A percentile compares a stretch with the other conserved stretches of the same genome.
Evolutionary conservation across 2,797 vertebrate genomes (phyloP).

Genomic region (Pangasius djambal): DNA sequence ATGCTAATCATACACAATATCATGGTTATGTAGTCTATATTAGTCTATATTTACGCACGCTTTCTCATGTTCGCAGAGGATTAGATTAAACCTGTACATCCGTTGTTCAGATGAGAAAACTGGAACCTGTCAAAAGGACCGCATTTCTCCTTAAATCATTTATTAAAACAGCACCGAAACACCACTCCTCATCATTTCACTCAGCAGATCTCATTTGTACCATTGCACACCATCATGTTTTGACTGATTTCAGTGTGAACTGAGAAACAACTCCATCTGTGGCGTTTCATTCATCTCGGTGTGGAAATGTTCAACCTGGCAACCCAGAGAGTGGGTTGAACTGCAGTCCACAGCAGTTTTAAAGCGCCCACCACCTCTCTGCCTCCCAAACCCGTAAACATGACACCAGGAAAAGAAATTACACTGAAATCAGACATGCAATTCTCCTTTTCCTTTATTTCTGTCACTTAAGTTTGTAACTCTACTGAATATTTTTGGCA

Average conservation of each 20-base stretch:
- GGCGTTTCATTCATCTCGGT: rapidly evolving
- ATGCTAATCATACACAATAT: neutral
- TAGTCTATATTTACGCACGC: neutral
- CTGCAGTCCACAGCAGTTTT: slow-evolving; percentile 18
- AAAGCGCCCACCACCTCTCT: neutral
- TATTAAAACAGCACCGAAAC: neutral
- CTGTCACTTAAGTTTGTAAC: neutral
- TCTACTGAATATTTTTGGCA: neutral
- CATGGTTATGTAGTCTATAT: neutral
- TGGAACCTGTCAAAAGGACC: neutral
- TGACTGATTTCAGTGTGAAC: neutral
- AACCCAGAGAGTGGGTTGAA: slow-evolving; percentile 17
- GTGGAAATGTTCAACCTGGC: slow-evolving; percentile 3
- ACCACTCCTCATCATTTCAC: neutral
- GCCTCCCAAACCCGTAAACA: neutral
- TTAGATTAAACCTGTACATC: neutral
- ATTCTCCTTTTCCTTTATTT: neutral
- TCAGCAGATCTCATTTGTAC: neutral
- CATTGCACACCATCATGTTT: too few relatives aligned
- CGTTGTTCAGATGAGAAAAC: neutral
- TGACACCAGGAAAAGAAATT: neutral
- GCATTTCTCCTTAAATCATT: neutral
- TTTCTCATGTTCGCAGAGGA: neutral
- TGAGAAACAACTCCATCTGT: neutral
- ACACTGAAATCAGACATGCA: neutral